phyloP scores from a whole-genome alignment of 2,797 vertebrate genomes.

The Poeciliopsis gracilis region DNA sequence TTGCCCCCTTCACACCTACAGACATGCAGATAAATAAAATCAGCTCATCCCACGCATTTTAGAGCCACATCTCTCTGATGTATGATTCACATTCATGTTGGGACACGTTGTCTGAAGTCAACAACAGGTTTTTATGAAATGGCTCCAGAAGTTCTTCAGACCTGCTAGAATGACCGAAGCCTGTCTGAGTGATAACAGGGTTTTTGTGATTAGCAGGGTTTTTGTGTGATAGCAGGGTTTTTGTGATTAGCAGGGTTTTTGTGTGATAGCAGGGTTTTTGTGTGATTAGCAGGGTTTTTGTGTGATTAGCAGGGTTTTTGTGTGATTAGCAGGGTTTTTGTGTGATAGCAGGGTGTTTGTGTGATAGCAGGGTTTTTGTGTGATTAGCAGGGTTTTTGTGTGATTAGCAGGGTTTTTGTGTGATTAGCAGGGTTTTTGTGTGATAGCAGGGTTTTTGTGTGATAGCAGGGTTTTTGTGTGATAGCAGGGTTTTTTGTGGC shows the following conservation, averaged over 20 bases:
- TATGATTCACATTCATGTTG: conserved; percentile 14
- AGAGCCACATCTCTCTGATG: conserved; percentile 25
- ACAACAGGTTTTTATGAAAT: conserved; percentile 12
- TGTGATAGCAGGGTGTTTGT: background rate
- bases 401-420: background rate
- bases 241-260: too few relatives aligned
- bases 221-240: too few relatives aligned
- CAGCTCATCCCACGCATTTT: conserved; percentile 31
- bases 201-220: too few relatives aligned
- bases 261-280: background rate
- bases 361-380: too few relatives aligned
- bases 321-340: too few relatives aligned
- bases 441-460: too few relatives aligned
- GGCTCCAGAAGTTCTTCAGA: conserved; percentile 12
- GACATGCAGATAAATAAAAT: conserved; percentile 60
- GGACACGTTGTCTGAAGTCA: conserved; percentile 15
- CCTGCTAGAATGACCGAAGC: background rate
- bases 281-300: too few relatives aligned
- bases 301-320: too few relatives aligned
- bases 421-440: too few relatives aligned
- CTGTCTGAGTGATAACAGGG: conserved; percentile 8
- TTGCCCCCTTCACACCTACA: conserved; percentile 39
- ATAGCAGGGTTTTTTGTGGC: background rate
- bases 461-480: too few relatives aligned
- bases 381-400: too few relatives aligned